Percentiles rank a stretch among this genome's conserved stretches.
Evolutionary conservation across 1,140 invertebrate species (phyloP).

Genomic region (Halictus rubicundus): DNA sequence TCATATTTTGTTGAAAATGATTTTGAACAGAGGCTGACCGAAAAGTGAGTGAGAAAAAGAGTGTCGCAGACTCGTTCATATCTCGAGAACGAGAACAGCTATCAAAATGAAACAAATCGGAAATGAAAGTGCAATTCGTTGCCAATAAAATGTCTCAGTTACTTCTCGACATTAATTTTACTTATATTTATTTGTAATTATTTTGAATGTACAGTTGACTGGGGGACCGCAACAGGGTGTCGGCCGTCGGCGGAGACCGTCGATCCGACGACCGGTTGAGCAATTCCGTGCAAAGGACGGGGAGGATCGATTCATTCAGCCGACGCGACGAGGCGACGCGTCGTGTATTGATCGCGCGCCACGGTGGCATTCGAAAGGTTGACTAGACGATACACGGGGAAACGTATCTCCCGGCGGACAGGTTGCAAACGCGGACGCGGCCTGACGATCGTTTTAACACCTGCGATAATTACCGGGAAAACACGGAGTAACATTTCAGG

Average conservation of each 20-base stretch:
- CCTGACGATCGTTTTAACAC: conserved; percentile 43
- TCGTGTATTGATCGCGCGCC: conserved; percentile 13
- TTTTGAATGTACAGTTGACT: too few species aligned
- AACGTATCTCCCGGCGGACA: conserved; percentile 41
- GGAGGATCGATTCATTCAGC: conserved; percentile 37
- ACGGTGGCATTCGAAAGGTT: conserved; percentile 44
- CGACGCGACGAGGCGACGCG: not conserved
- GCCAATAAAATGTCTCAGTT: too few species aligned
- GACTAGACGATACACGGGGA: conserved; percentile 22
- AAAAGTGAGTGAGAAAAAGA: too few species aligned
- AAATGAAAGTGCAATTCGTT: too few species aligned
- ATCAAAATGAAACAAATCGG: too few species aligned
- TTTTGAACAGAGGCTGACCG: too few species aligned
- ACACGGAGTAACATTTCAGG: conserved; percentile 25
- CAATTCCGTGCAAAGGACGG: not conserved
- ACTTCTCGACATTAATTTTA: too few species aligned
- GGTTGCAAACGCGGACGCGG: conserved; percentile 1
- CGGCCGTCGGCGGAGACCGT: conserved; percentile 21
- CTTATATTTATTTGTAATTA: too few species aligned
- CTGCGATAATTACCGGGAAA: conserved; percentile 48
- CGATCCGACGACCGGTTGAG: conserved; percentile 12
- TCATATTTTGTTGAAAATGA: too few species aligned
- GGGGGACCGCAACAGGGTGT: not conserved
- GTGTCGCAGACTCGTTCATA: too few species aligned
- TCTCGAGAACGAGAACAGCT: too few species aligned